Conservation (phyloP, 2,797 vertebrate species). For the Enteromius thamalakanensis region DNA sequence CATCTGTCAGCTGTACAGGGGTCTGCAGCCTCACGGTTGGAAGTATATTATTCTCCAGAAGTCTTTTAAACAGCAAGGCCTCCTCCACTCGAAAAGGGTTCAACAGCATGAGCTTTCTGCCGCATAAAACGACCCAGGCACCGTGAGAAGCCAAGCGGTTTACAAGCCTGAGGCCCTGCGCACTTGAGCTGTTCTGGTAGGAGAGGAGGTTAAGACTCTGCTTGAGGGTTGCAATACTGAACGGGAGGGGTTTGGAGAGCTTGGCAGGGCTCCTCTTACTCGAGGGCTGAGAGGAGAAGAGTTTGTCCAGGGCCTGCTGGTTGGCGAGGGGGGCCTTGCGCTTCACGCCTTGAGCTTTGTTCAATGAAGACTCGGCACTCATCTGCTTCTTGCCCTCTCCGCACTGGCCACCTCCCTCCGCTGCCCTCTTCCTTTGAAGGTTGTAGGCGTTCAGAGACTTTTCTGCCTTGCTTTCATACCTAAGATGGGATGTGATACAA, state of each 20-base stretch:
- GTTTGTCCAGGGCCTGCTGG: conserved; percentile 88
- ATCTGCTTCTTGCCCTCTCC: conserved; percentile 67
- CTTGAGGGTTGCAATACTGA: conserved; percentile 82
- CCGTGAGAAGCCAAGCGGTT: conserved; percentile 86
- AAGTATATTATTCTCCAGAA: conserved; percentile 90
- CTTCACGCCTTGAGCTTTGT: conserved; percentile 76
- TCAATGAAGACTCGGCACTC: conserved; percentile 51
- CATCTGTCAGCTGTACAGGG: conserved; percentile 87
- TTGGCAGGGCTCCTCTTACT: conserved; percentile 74
- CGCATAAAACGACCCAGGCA: conserved; percentile 86
- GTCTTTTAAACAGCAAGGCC: conserved; percentile 87
- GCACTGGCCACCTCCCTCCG: conserved; percentile 63
- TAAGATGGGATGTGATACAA: conserved; percentile 63
- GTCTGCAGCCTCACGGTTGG: conserved; percentile 83
- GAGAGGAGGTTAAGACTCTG: conserved; percentile 73
- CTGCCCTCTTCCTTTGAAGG: conserved; percentile 76
- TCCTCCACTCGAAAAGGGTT: conserved; percentile 95
- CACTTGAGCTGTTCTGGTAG: conserved; percentile 62
- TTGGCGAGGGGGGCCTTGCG: conserved; percentile 80
- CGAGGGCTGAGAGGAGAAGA: conserved; percentile 79
- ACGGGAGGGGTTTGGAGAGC: conserved; percentile 76
- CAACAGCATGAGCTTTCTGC: conserved; percentile 84
- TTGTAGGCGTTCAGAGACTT: conserved; percentile 83
- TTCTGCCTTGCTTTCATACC: conserved; percentile 87
- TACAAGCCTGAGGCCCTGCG: conserved; percentile 79